Evolutionary conservation across 2,888 invertebrate genomes (phyloP).

Genomic region (Archaeoteleia sp.): DNA sequence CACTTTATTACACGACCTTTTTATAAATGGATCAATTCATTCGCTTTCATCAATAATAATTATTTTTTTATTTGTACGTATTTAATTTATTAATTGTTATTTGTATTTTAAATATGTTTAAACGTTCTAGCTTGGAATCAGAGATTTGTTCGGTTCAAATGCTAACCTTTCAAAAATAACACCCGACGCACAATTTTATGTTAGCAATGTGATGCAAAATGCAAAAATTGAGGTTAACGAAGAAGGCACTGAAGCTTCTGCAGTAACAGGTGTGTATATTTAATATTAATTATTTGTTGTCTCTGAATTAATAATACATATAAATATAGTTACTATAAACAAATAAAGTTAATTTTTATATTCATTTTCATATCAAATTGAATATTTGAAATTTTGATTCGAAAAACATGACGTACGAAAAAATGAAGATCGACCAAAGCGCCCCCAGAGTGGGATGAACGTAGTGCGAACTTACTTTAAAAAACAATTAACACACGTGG

Average conservation of each 20-base stretch:
- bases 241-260: constrained; percentile 81
- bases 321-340: background rate
- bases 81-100: too few relatives aligned
- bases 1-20: too few relatives aligned
- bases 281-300: too few relatives aligned
- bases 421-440: too few relatives aligned
- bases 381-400: constrained; percentile 1
- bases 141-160: constrained; percentile 76
- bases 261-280: constrained; percentile 78
- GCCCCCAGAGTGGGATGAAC: too few relatives aligned
- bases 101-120: constrained; percentile 46
- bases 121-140: constrained; percentile 77
- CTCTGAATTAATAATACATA: too few relatives aligned
- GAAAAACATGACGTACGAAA: too few relatives aligned
- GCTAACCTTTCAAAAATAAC: constrained; percentile 79
- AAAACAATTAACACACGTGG: background rate
- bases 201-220: constrained; percentile 79
- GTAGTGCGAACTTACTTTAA: too few relatives aligned
- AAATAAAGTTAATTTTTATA: background rate
- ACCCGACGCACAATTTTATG: constrained; percentile 70
- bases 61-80: too few relatives aligned
- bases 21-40: too few relatives aligned
- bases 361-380: background rate
- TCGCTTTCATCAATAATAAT: too few relatives aligned
- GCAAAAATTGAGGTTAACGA: constrained; percentile 81